Evolutionary conservation across 2,797 vertebrate species (phyloP).

Genomic region (Falco naumanni): DNA sequence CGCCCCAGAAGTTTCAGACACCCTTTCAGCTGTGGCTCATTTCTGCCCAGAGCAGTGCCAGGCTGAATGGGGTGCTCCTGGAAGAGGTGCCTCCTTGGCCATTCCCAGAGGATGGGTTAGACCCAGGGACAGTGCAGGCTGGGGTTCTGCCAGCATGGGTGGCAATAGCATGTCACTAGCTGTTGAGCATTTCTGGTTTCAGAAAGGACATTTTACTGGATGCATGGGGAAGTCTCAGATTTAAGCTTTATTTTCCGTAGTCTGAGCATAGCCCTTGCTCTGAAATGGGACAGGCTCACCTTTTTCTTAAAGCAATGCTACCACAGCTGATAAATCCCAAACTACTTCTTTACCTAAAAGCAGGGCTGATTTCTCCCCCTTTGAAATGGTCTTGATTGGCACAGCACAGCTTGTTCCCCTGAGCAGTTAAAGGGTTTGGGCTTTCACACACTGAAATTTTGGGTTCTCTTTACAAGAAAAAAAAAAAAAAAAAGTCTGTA

Average conservation of each 20-base stretch:
- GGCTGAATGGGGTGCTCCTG: neutral
- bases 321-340: neutral
- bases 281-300: neutral
- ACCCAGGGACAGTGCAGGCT: neutral
- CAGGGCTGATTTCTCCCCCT: fast-evolving
- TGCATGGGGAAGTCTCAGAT: neutral
- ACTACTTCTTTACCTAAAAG: neutral
- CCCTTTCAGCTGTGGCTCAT: fast-evolving
- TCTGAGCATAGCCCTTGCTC: neutral
- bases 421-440: neutral
- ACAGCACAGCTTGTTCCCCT: neutral
- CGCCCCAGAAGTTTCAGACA: neutral
- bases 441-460: neutral
- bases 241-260: neutral
- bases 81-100: neutral
- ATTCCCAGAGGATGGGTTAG: neutral
- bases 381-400: neutral
- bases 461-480: neutral
- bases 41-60: neutral
- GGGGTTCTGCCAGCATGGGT: neutral
- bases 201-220: neutral
- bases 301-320: neutral
- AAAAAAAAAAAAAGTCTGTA: neutral
- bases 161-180: neutral
- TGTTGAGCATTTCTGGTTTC: neutral